Base-by-base conservation (phyloP, 2,113 vertebrate species). In the Mesembrinibis cayennensis region DNA sequence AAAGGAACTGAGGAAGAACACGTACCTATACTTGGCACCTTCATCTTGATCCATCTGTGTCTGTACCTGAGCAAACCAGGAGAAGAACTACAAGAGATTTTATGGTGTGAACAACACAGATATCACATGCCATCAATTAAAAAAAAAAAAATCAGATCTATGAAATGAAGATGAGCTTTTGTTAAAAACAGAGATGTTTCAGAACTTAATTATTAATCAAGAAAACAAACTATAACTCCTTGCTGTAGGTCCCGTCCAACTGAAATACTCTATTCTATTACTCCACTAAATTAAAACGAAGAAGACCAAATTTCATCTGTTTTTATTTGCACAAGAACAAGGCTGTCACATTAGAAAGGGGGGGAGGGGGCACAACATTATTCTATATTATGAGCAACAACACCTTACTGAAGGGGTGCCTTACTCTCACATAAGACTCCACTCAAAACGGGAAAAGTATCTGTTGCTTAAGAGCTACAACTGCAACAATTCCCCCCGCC, bases 41-140 rank as follows among this genome's bases (percentile, higher is more conserved):
- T 99, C 99, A 82, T 99, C 99, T 96, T 99, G 99, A 97, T 99
- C 99, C 99, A 99, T 99, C 95, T 98, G 98, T 59, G 98, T 97
- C 91, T 99, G 99, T 47, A 99, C 97, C 90, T 99, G 99, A 91
- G 99, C 99, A 98, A 99, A 99, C 99, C 99, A 99, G 50, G 99
- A 98, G 92, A 99, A 99, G 97, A 99, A 99, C 99, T 99, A 96
- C 87, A 98, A 98, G 96, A 98, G 73, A 97, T 83, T 67, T 97
- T 72, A 82, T 87, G 56, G 74, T 77, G 96, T 96, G 73, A 97
- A 89, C 22, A 88, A 71, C 53, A 78, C 3, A 90, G 69, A 16
- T 44, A 76, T 17, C 61, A 94, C 21, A 56, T 42, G 19, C 52
- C 94, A 32, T 69, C 89, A 90, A 78, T 58, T 38, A 14, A 65